These are phyloP conservation scores for Cydia pomonella DNA, from an alignment of 1,140 invertebrate species.

Conservation along the genomic window DNA sequence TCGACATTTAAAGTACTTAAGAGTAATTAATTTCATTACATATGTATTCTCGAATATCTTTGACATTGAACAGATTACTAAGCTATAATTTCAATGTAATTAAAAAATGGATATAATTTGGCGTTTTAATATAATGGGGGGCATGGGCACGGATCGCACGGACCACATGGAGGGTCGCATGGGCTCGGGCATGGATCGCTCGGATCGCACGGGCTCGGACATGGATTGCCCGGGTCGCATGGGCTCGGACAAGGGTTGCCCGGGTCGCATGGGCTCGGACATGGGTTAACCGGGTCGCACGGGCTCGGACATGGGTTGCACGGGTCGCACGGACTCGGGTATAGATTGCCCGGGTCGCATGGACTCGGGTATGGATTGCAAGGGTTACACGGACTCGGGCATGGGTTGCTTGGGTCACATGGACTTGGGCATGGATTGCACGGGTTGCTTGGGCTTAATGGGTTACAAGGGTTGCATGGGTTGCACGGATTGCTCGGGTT, in stretches of 20 bases:
- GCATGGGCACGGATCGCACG: constrained; percentile 21
- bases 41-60: too few species aligned
- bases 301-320: constrained; percentile 28
- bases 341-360: background rate
- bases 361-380: constrained; percentile 26
- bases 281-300: constrained; percentile 35
- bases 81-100: background rate
- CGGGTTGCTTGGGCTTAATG: constrained; percentile 32
- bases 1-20: too few species aligned
- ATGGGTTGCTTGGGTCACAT: constrained; percentile 40
- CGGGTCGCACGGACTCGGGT: background rate
- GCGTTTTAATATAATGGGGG: background rate
- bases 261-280: constrained; percentile 32
- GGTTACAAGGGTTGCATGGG: background rate
- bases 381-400: constrained; percentile 23
- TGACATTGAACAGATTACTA: too few species aligned
- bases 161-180: constrained; percentile 37
- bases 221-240: background rate
- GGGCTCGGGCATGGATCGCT: constrained; percentile 26
- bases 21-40: too few species aligned
- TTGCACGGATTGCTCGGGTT: background rate
- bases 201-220: too few species aligned
- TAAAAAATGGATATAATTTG: background rate
- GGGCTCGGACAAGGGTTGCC: constrained; percentile 19
- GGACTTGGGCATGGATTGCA: constrained; percentile 29